Conservation (phyloP, 2,113 vertebrate genomes). For the Rhadina sibilatrix region DNA sequence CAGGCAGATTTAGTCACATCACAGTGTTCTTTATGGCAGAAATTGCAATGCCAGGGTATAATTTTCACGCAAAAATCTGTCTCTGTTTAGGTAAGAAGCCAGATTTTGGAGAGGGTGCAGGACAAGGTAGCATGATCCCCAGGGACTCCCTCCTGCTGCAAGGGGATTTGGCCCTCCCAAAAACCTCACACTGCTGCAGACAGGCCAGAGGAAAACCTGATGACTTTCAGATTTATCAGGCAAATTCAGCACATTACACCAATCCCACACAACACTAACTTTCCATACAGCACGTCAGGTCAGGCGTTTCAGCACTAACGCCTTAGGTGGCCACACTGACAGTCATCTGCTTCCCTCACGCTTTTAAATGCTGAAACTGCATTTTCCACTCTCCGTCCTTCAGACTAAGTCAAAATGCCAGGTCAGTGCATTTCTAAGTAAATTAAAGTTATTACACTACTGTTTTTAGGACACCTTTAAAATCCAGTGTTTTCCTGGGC, state of each 20-base stretch:
- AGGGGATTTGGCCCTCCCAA: background rate
- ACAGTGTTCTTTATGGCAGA: background rate
- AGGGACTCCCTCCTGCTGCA: background rate
- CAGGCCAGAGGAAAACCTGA: background rate
- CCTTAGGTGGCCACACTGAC: background rate
- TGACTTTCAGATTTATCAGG: background rate
- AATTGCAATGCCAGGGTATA: background rate
- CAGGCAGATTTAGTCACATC: background rate
- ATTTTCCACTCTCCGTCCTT: background rate
- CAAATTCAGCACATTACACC: background rate
- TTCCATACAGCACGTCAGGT: fast-evolving
- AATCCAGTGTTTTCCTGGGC: background rate
- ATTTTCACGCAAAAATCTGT: background rate
- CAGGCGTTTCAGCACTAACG: background rate
- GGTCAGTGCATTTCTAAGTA: background rate
- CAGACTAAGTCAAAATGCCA: background rate
- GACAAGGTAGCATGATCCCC: fast-evolving
- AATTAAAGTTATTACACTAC: background rate
- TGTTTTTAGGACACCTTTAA: background rate
- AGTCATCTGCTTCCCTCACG: background rate
- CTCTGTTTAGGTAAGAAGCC: background rate
- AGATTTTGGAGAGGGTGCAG: background rate
- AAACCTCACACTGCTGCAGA: background rate
- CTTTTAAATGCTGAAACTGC: background rate
- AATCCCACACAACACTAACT: fast-evolving